Conservation (phyloP, 2,113 vertebrate genomes). For the Phycodurus eques region DNA sequence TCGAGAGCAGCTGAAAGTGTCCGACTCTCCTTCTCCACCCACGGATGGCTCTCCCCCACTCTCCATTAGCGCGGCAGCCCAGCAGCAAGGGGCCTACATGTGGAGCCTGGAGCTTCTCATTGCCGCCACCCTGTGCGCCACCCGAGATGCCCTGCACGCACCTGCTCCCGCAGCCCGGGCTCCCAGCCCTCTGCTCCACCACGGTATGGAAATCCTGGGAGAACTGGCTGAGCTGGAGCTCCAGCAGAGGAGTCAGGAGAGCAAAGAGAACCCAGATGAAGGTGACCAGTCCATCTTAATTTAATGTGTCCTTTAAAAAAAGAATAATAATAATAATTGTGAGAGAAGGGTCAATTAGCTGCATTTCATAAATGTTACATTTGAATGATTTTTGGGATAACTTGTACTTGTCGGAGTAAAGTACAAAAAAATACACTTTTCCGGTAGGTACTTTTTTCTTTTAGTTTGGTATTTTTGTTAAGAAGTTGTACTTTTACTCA, state of each 20-base stretch:
- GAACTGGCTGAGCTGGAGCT: constrained; percentile 88
- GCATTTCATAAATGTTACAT: too few species aligned
- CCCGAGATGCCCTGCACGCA: constrained; percentile 74
- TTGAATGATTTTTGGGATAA: too few species aligned
- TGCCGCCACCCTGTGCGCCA: constrained; percentile 81
- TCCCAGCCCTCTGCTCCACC: constrained; percentile 63
- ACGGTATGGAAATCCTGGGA: constrained; percentile 88
- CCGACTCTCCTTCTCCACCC: background rate
- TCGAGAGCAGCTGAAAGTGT: constrained; percentile 11
- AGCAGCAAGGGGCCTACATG: constrained; percentile 73
- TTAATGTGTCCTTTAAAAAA: constrained; percentile 14
- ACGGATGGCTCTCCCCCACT: constrained; percentile 6
- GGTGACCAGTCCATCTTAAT: constrained; percentile 28
- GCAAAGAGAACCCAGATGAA: constrained; percentile 56
- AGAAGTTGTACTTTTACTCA: too few species aligned
- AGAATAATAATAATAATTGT: too few species aligned
- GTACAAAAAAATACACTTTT: too few species aligned
- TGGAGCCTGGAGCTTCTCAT: constrained; percentile 87
- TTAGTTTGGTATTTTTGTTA: too few species aligned
- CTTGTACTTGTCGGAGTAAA: too few species aligned
- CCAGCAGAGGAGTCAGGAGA: constrained; percentile 62
- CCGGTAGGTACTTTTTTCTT: too few species aligned
- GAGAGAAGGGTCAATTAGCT: too few species aligned
- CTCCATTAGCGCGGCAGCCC: constrained; percentile 23
- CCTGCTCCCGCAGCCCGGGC: constrained; percentile 25